phyloP scores from a whole-genome alignment of 2,113 vertebrate genomes.

The Meleagris gallopavo region DNA sequence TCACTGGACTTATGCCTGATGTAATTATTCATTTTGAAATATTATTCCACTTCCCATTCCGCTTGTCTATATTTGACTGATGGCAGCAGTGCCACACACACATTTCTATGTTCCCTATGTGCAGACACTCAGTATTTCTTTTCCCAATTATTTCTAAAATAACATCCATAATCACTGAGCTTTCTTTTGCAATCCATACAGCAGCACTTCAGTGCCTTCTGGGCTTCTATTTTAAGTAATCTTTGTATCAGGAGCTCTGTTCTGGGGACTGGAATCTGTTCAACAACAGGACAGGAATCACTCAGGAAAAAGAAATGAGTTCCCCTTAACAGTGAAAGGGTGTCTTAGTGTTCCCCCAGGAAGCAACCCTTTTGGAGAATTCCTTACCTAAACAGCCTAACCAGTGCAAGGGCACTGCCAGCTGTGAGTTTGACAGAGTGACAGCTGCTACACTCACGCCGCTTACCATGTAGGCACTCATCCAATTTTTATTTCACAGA shows the following conservation, averaged over 20 bases:
- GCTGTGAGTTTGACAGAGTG: background rate
- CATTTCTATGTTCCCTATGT: background rate
- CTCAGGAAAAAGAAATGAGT: background rate
- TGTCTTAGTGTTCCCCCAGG: background rate
- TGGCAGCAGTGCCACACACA: background rate
- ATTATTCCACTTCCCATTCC: slow-evolving; percentile 55
- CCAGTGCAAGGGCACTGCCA: background rate
- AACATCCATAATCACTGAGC: slow-evolving; percentile 38
- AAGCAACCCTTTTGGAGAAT: background rate
- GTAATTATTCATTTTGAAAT: slow-evolving; percentile 63
- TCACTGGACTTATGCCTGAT: slow-evolving; percentile 52
- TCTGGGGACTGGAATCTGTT: background rate
- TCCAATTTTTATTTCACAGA: background rate
- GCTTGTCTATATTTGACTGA: slow-evolving; percentile 61
- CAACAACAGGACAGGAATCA: background rate
- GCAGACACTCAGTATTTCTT: slow-evolving; percentile 39
- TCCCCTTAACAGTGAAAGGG: background rate
- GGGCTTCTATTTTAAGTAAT: background rate
- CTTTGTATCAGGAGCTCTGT: background rate
- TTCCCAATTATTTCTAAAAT: slow-evolving; percentile 39
- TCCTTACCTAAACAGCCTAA: background rate
- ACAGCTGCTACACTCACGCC: background rate
- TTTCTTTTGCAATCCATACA: slow-evolving; percentile 25
- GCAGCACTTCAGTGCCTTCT: background rate
- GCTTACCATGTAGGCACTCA: background rate